These are phyloP conservation scores for Sepiola atlantica DNA, from an alignment of 2,888 invertebrate genomes.

Conservation along the genomic window DNA sequence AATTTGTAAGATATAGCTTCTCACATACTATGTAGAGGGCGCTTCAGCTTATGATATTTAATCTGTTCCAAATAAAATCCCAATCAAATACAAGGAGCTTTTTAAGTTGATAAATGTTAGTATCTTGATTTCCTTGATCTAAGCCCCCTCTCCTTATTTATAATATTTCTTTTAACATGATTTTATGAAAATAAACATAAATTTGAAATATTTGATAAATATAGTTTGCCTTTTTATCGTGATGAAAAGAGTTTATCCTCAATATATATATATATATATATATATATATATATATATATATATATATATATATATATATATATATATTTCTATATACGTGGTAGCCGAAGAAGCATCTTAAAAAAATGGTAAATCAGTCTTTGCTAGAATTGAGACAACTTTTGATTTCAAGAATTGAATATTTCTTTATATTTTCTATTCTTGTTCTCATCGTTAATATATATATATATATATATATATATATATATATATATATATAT, in stretches of 20 bases:
- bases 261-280: too few relatives aligned
- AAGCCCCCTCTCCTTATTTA: background rate
- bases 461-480: background rate
- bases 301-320: too few relatives aligned
- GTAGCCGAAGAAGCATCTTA: background rate
- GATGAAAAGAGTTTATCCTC: background rate
- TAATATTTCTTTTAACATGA: slow-evolving; percentile 1
- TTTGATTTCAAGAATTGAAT: background rate
- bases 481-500: too few relatives aligned
- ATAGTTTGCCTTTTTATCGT: background rate
- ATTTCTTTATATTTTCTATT: background rate
- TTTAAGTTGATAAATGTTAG: background rate
- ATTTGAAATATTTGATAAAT: background rate
- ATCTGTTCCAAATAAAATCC: too few relatives aligned
- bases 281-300: too few relatives aligned
- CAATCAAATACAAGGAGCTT: background rate
- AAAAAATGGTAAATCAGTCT: background rate
- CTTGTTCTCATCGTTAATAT: too few relatives aligned
- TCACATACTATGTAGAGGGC: too few relatives aligned
- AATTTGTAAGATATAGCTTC: too few relatives aligned
- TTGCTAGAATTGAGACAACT: slow-evolving; percentile 4
- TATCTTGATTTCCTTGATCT: background rate
- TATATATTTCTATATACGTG: background rate
- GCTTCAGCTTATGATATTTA: too few relatives aligned
- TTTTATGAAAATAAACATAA: background rate